phyloP scores from a whole-genome alignment of 2,797 vertebrate species.

The Phoxinus dragarum region DNA sequence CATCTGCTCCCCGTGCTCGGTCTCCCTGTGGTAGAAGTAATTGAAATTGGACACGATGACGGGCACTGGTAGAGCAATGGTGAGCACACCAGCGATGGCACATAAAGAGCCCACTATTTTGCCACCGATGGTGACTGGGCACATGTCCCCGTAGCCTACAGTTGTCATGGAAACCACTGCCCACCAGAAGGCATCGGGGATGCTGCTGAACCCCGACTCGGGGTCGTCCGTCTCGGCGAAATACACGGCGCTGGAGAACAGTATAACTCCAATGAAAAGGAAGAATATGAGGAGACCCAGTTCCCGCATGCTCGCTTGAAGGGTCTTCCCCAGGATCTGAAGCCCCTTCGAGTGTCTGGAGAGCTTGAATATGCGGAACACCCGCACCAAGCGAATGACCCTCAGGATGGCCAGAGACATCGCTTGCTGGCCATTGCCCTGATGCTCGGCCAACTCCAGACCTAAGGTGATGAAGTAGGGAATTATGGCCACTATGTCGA shows the following conservation, averaged over 20 bases:
- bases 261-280: constrained; percentile 90
- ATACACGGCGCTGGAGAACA: constrained; percentile 94
- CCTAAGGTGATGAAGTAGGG: constrained; percentile 94
- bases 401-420: constrained; percentile 90
- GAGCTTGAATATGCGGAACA: constrained; percentile 91
- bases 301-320: constrained; percentile 92
- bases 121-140: constrained; percentile 92
- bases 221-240: constrained; percentile 94
- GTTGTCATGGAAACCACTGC: constrained; percentile 97
- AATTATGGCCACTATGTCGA: constrained; percentile 93
- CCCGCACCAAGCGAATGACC: constrained; percentile 88
- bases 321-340: constrained; percentile 88
- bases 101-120: constrained; percentile 95
- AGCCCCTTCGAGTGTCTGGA: constrained; percentile 89
- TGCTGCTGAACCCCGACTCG: constrained; percentile 88
- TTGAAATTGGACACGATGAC: constrained; percentile 98
- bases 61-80: constrained; percentile 91
- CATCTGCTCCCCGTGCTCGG: constrained; percentile 91
- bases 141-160: constrained; percentile 95
- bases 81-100: constrained; percentile 91
- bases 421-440: constrained; percentile 88
- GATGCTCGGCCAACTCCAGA: constrained; percentile 88
- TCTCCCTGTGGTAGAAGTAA: constrained; percentile 97
- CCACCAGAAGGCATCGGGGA: constrained; percentile 98
- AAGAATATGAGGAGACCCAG: constrained; percentile 92